These are phyloP conservation scores for Brachymystax lenok DNA, from an alignment of 2,797 vertebrate genomes.

Conservation along the genomic window DNA sequence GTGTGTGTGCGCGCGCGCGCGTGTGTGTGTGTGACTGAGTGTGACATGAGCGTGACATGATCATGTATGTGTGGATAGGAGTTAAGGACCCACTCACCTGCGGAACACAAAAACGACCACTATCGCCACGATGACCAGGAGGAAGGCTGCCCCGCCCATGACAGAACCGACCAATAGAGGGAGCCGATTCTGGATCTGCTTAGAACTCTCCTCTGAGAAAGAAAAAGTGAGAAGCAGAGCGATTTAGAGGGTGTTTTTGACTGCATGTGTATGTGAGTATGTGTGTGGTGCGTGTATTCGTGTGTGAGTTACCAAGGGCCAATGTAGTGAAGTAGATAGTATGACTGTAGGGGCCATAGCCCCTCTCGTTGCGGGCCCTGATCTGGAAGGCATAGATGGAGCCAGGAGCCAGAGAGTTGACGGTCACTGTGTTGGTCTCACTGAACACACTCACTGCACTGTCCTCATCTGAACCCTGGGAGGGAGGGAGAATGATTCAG, in stretches of 20 bases:
- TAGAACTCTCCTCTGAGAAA: conserved; percentile 83
- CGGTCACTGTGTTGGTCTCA: conserved; percentile 92
- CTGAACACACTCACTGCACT: conserved; percentile 88
- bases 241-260: background rate
- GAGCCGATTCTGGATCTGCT: conserved; percentile 87
- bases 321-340: conserved; percentile 95
- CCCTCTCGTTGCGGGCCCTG: conserved; percentile 88
- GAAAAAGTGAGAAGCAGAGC: background rate
- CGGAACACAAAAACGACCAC: conserved; percentile 91
- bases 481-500: background rate
- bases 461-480: conserved; percentile 91
- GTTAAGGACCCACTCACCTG: conserved; percentile 71
- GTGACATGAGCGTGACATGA: background rate
- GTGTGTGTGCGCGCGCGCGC: background rate
- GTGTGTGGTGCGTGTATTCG: background rate
- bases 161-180: conserved; percentile 92
- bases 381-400: conserved; percentile 98
- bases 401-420: conserved; percentile 85
- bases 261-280: background rate
- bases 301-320: conserved; percentile 77
- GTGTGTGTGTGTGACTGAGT: conserved; percentile 8
- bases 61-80: background rate
- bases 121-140: conserved; percentile 88
- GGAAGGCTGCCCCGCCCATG: conserved; percentile 91
- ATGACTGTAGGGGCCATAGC: conserved; percentile 90